Evolutionary conservation across 2,888 invertebrate species (phyloP).

Genomic region (Eristalinus sepulchralis): DNA sequence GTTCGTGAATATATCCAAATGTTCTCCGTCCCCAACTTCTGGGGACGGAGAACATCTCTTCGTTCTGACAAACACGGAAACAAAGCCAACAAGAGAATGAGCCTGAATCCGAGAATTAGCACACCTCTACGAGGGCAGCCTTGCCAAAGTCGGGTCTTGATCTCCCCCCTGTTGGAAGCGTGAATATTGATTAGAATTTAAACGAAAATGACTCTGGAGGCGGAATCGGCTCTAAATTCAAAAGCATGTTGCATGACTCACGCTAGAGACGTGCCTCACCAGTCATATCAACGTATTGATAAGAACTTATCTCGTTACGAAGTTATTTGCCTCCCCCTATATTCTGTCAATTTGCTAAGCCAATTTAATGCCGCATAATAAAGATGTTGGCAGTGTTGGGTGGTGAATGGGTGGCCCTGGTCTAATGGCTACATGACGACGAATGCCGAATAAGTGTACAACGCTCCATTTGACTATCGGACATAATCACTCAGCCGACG

Average conservation of each 20-base stretch:
- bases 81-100: background rate
- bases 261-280: background rate
- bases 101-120: background rate
- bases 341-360: slow-evolving; percentile 45
- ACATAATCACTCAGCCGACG: slow-evolving; percentile 9
- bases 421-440: background rate
- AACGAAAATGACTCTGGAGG: background rate
- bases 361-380: slow-evolving; percentile 38
- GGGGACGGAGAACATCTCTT: background rate
- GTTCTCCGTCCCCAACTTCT: background rate
- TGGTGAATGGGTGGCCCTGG: background rate
- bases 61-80: background rate
- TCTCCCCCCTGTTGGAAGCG: background rate
- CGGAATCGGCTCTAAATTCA: background rate
- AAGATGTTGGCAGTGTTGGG: slow-evolving; percentile 8
- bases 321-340: slow-evolving; percentile 34
- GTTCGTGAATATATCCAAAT: background rate
- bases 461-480: slow-evolving; percentile 10
- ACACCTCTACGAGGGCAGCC: background rate
- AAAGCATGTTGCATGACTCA: background rate
- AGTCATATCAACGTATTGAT: slow-evolving; percentile 39
- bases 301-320: slow-evolving; percentile 40
- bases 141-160: background rate
- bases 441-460: slow-evolving; percentile 1
- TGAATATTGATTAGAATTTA: slow-evolving; percentile 3